Conservation (phyloP, 2,797 vertebrate genomes). For the Pangasius krempfi region DNA sequence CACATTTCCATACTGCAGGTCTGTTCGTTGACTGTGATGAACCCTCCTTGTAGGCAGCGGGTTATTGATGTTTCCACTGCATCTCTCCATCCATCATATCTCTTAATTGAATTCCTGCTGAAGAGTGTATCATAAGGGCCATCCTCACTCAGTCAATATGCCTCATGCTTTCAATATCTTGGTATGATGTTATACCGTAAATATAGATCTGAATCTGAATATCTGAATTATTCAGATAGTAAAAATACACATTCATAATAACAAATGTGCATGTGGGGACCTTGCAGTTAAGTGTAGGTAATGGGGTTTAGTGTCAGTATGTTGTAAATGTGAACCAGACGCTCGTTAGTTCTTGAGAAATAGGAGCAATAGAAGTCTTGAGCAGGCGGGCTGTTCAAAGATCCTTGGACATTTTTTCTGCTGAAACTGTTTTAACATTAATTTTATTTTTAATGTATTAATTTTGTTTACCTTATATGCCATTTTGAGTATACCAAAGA, state of each 20-base stretch:
- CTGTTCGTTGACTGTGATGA: not conserved
- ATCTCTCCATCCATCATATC: constrained; percentile 32
- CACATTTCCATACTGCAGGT: not conserved
- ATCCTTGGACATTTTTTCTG: not conserved
- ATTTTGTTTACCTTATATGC: not conserved
- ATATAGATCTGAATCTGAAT: not conserved
- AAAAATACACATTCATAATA: not conserved
- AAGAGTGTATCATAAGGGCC: constrained; percentile 30
- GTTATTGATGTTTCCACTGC: constrained; percentile 18
- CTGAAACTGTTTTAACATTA: not conserved
- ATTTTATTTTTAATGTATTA: not conserved
- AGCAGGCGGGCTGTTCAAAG: not conserved
- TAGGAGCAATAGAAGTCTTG: not conserved
- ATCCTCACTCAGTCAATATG: constrained; percentile 1
- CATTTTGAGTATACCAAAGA: not conserved
- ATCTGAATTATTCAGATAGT: not conserved
- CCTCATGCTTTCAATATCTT: not conserved
- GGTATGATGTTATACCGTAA: not conserved
- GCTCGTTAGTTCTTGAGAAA: not conserved
- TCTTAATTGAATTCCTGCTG: constrained; percentile 44
- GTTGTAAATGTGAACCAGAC: not conserved
- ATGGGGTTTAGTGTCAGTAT: not conserved
- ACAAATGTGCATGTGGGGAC: not conserved
- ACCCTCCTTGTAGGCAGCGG: constrained; percentile 8
- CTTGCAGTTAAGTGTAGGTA: not conserved